A percentile compares a stretch with the other conserved stretches of the same genome.
phyloP scores from a whole-genome alignment of 2,113 vertebrate genomes.

The Capreolus pygargus region DNA sequence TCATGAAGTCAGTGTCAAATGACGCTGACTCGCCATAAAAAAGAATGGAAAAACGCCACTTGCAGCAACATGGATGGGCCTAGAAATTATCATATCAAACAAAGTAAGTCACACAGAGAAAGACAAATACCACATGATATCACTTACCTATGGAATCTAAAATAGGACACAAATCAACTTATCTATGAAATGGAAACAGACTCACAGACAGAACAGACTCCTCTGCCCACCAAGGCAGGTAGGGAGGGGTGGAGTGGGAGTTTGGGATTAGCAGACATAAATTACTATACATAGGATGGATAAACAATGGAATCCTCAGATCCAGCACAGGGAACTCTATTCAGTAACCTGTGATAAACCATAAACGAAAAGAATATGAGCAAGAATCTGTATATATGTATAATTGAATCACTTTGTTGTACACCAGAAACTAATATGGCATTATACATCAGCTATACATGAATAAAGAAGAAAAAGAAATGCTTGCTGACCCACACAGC shows the following conservation, averaged over 20 bases:
- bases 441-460: background rate
- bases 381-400: background rate
- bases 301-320: background rate
- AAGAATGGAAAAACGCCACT: background rate
- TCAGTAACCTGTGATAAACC: background rate
- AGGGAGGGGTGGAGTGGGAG: background rate
- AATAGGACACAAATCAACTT: background rate
- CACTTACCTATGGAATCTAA: background rate
- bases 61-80: background rate
- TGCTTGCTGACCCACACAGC: accelerated
- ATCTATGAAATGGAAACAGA: background rate
- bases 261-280: background rate
- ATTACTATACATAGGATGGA: background rate
- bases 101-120: background rate
- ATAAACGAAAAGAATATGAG: background rate
- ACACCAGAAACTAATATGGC: background rate
- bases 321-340: background rate
- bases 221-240: background rate
- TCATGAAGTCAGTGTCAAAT: background rate
- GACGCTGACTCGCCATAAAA: background rate
- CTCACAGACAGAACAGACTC: background rate
- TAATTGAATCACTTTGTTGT: background rate
- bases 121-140: background rate
- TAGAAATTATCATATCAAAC: background rate
- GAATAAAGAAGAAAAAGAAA: background rate